phyloP scores from a whole-genome alignment of 2,113 vertebrate species.

The Phocoena phocoena region DNA sequence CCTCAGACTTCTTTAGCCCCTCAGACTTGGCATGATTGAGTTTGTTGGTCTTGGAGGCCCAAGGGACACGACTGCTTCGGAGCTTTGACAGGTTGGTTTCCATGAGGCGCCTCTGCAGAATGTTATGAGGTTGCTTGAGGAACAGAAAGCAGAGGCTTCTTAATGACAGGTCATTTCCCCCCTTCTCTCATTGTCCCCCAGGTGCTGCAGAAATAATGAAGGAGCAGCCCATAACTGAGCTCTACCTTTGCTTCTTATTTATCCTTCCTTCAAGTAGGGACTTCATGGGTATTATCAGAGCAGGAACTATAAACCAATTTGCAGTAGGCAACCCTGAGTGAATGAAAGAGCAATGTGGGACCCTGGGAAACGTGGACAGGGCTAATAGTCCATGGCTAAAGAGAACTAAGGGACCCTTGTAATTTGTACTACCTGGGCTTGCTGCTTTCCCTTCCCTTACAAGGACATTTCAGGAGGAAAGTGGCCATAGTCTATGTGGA shows the following conservation, averaged over 20 bases:
- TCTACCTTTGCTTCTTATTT: constrained; percentile 14
- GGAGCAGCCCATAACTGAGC: neutral
- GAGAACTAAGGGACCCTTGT: neutral
- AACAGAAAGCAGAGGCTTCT: constrained; percentile 63
- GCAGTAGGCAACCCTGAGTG: neutral
- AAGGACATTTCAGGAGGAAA: neutral
- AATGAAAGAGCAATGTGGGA: neutral
- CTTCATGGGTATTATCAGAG: neutral
- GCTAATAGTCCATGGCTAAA: neutral
- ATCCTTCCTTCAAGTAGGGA: neutral
- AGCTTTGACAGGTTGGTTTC: constrained; percentile 89
- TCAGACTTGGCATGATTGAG: constrained; percentile 80
- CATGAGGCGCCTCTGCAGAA: constrained; percentile 92
- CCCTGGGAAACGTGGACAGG: neutral
- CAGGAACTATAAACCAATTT: neutral
- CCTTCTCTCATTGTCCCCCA: neutral
- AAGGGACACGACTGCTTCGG: constrained; percentile 81
- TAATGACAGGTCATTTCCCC: neutral
- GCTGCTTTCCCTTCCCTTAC: neutral
- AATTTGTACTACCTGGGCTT: neutral
- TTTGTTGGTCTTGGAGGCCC: constrained; percentile 81
- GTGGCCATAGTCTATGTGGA: neutral
- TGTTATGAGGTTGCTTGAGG: constrained; percentile 91
- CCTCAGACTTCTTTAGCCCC: constrained; percentile 79
- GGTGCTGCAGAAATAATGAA: constrained; percentile 17